A percentile compares a stretch with the other conserved stretches of the same genome.
These are phyloP conservation scores for Lasioglossum calceatum DNA, from an alignment of 2,888 invertebrate genomes.

Conservation along the genomic window DNA sequence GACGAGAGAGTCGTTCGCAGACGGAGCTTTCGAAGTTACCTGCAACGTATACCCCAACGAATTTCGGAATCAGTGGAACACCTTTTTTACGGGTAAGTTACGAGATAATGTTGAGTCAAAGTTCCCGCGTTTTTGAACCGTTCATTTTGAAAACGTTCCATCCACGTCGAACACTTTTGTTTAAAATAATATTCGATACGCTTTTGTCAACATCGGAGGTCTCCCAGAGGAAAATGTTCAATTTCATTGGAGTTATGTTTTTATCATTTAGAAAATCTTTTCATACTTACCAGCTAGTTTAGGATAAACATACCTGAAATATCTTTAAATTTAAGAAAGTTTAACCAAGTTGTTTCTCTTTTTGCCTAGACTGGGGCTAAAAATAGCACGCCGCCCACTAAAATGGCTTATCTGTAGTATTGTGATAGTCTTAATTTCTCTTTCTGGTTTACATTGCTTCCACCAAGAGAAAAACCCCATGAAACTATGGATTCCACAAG, in stretches of 20 bases:
- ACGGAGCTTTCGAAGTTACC: slow-evolving; percentile 11
- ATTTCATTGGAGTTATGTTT: not conserved
- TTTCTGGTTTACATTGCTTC: slow-evolving; percentile 88
- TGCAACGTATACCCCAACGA: slow-evolving; percentile 75
- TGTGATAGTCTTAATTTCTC: slow-evolving; percentile 86
- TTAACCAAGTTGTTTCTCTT: not conserved
- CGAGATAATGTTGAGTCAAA: not conserved
- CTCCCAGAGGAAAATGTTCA: not conserved
- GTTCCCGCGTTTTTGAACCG: not conserved
- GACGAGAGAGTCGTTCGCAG: slow-evolving; percentile 38
- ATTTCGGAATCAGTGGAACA: slow-evolving; percentile 76
- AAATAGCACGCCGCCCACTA: slow-evolving; percentile 87
- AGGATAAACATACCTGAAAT: too few species aligned
- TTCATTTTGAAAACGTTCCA: not conserved
- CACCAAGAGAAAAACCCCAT: slow-evolving; percentile 91
- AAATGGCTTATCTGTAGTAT: slow-evolving; percentile 87
- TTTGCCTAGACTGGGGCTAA: slow-evolving; percentile 86
- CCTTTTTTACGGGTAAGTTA: slow-evolving; percentile 77
- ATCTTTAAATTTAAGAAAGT: not conserved
- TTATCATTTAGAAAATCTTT: too few species aligned
- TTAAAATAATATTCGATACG: not conserved
- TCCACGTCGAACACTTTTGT: not conserved
- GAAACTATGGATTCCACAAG: slow-evolving; percentile 91
- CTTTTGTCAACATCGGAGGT: not conserved
- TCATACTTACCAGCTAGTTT: not conserved